These are phyloP conservation scores for Clostera curtula DNA, from an alignment of 2,888 invertebrate genomes.

Conservation along the genomic window DNA sequence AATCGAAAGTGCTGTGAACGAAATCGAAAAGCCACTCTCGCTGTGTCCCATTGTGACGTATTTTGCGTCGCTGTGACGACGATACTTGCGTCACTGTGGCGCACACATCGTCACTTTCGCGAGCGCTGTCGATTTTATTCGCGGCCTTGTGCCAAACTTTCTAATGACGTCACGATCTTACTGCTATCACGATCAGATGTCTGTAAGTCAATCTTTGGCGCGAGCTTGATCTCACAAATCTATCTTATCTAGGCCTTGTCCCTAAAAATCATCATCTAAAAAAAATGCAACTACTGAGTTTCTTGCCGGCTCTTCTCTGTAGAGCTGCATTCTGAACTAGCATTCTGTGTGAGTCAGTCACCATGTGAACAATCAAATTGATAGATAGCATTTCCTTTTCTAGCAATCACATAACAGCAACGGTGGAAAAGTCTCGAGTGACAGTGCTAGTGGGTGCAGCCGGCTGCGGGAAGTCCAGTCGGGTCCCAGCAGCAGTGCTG, in stretches of 20 bases:
- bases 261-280: too few relatives aligned
- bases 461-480: constrained; percentile 84
- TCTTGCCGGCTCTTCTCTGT: too few relatives aligned
- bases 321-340: too few relatives aligned
- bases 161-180: too few relatives aligned
- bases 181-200: too few relatives aligned
- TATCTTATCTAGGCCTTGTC: too few relatives aligned
- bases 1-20: constrained; percentile 18
- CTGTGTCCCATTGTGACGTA: constrained; percentile 20
- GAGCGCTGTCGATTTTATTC: constrained; percentile 27
- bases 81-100: too few relatives aligned
- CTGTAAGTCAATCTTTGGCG: too few relatives aligned
- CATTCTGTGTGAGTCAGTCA: too few relatives aligned
- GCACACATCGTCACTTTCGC: too few relatives aligned
- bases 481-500: constrained; percentile 77
- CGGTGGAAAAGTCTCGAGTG: constrained; percentile 66
- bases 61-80: constrained; percentile 4
- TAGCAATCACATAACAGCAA: constrained; percentile 63
- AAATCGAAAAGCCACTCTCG: constrained; percentile 30
- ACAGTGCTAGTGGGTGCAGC: constrained; percentile 80
- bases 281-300: too few relatives aligned
- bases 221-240: too few relatives aligned
- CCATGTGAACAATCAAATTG: neutral
- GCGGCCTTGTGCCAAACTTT: constrained; percentile 20
- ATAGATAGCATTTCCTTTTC: constrained; percentile 4